Evolutionary conservation across 2,888 invertebrate genomes (phyloP), one percentile per base, ranked within the genome.

Genomic region (Agrotis ipsilon): DNA sequence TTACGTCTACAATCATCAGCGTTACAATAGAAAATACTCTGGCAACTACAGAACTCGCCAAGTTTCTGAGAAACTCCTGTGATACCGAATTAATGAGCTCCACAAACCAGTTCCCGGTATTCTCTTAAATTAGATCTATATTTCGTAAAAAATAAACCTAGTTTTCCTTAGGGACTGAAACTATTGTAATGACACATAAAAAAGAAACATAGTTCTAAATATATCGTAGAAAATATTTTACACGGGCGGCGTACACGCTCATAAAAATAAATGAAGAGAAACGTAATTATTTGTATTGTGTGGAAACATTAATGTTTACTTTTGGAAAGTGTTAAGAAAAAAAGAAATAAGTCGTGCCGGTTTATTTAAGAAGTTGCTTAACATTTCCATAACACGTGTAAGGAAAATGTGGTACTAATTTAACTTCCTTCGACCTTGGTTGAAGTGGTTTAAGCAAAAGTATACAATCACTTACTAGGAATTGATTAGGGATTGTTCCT

Each of bases 31-130:
- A 59, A 65, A 74, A 32, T 67, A 58, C 65, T 55, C 57, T 51
- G n/a, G 48, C n/a, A 80, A 58, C 66, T 69, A 64, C 48, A 32
- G 58, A 64, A 76, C 21, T 72, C 3, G 39, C 18, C 11, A 62
- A 73, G n/a, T 78, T 52, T 57, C 1, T 5, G 6, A 9, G 11
- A 61, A 45, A 64, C 72, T 77, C 39, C 2, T 61, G 45, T 69
- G 24, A 63, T 73, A 72, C 72, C 21, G 45, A 80, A 72, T 74
- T 65, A 74, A 67, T 62, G 58, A 72, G n/a, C 24, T 55, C 27
- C 5, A 59, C n/a, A 24, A 71, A 64, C 55, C 32, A 69, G 43
- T 71, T 68, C 13, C 49, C 19, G 11, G 52, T 63, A 78, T 74
- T 27, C 68, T 59, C 63, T 65, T 51, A 52, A 39, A 11, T 27